Evolutionary conservation across 2,113 vertebrate species (phyloP), one percentile per base, ranked within the genome.

Genomic region (Narcine bancroftii): DNA sequence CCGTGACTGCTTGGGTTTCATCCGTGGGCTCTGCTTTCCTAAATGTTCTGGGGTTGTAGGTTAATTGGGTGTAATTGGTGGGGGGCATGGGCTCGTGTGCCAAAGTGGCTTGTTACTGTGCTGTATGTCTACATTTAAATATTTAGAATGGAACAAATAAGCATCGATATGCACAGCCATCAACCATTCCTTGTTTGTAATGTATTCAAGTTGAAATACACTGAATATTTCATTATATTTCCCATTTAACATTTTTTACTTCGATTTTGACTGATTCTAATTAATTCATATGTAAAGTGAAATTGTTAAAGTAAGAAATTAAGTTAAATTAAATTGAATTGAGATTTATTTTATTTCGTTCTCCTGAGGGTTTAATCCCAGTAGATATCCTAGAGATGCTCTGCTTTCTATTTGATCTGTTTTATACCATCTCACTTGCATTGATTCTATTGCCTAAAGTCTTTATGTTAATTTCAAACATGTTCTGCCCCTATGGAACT

Each of bases 281-380:
- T 87, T 87, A 87, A 87, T 60, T 87, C 81, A 87, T 87, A 63
- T 36, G 81, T 36, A 87, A 87, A 87, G 81, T n/a, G 36, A 87
- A 87, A 87, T 87, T 87, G 81, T 87, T 87, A 87, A 87, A 87
- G 56, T 87, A 87, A 87, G 81, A 87, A 87, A 87, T 87, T 87
- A 87, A 87, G 53, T 87, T 87, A 87, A 87, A 87, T 87, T 87
- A 87, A 87, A 60, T 87, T 87, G 56, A 87, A 87, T 87, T 87
- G 81, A 87, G 81, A 53, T 87, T 87, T 87, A 87, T 87, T 87
- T 87, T 87, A 87, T 87, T 87, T 87, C 39, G 29, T 56, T 13
- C 81, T 60, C 81, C 53, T 87, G 53, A 87, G 81, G 36, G 53
- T 87, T 87, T 87, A 87, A 87, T 87, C 81, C 81, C 60, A 7